phyloP scores from a whole-genome alignment of 2,888 invertebrate species.

The Caenorhabditis zanzibari region DNA sequence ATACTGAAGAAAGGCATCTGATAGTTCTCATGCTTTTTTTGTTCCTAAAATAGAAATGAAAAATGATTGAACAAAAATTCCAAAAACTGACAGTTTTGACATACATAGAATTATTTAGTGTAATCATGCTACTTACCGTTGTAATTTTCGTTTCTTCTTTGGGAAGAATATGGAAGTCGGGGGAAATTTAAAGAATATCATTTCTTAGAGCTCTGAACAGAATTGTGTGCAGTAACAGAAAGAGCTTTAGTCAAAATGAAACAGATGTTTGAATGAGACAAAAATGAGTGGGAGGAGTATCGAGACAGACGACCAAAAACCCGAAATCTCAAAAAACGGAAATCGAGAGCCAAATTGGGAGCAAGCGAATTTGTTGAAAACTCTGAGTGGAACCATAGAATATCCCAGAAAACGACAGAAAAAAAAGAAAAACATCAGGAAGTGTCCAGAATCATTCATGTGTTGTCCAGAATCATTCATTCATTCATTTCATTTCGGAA shows the following conservation, averaged over 20 bases:
- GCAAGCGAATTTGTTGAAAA: neutral
- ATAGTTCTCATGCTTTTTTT: neutral
- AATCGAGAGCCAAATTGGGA: neutral
- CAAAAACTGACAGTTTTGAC: neutral
- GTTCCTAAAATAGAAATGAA: neutral
- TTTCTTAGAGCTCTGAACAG: neutral
- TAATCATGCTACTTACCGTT: slow-evolving; percentile 44
- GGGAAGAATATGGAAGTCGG: slow-evolving; percentile 54
- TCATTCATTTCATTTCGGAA: neutral
- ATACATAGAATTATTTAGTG: neutral
- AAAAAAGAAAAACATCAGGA: slow-evolving; percentile 44
- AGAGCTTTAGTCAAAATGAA: slow-evolving; percentile 12
- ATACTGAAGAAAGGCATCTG: neutral
- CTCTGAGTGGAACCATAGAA: neutral
- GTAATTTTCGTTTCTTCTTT: slow-evolving; percentile 33
- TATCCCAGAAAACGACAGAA: neutral
- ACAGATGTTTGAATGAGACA: slow-evolving; percentile 39
- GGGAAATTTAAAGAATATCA: slow-evolving; percentile 56
- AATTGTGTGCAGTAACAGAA: neutral
- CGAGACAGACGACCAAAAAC: slow-evolving; percentile 11
- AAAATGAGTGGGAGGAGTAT: slow-evolving; percentile 4
- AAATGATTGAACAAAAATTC: neutral
- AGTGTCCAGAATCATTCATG: slow-evolving; percentile 56
- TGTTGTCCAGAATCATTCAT: slow-evolving; percentile 51
- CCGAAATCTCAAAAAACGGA: slow-evolving; percentile 10